Base-by-base conservation (phyloP, 2,888 invertebrate species). In the Enoplolaimus lenunculus region DNA sequence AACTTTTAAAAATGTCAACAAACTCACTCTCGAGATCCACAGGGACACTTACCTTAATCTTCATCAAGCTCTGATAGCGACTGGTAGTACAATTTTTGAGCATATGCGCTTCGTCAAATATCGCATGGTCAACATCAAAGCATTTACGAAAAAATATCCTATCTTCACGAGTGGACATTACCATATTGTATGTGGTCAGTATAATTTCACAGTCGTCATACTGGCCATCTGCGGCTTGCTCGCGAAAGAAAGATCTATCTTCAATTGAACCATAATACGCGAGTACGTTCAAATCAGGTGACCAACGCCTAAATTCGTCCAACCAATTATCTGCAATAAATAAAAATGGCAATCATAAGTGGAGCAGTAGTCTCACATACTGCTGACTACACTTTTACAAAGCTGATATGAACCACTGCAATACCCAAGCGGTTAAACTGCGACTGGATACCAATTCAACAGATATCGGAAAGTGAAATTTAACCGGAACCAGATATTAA, bases 21-120 rank as follows among this genome's bases (percentile, higher is more conserved):
- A n/a, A n/a, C n/a, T n/a, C n/a, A n/a, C n/a, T n/a, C n/a, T n/a
- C n/a, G n/a, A n/a, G n/a, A n/a, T n/a, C n/a, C n/a, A n/a, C n/a
- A n/a, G n/a, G n/a, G n/a, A n/a, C n/a, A 74, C 77, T 75, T 75
- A 89, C 89, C 81, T 88, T 90, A 70, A 94, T 90, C 77, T 88
- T 87, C 77, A 92, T 88, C 70, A 95, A 84, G 81, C 90, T 89
- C 77, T 90, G 88, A 78, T 91, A 95, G 76, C 95, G 85, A 77
- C 89, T 88, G 0, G 94, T 92, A 70, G 89, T 87, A 93, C 95
- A 95, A 80, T 95, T 97, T 81, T 97, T 97, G 45, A 97, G 84
- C 93, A 95, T 93, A 80, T 97, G 95, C 0, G 93, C 94, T 80
- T 97, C 97, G 81, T 97, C 97, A 80, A 94, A 94, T 30, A 97